Base-by-base conservation (phyloP, 2,888 invertebrate genomes). In the Sesia apiformis region DNA sequence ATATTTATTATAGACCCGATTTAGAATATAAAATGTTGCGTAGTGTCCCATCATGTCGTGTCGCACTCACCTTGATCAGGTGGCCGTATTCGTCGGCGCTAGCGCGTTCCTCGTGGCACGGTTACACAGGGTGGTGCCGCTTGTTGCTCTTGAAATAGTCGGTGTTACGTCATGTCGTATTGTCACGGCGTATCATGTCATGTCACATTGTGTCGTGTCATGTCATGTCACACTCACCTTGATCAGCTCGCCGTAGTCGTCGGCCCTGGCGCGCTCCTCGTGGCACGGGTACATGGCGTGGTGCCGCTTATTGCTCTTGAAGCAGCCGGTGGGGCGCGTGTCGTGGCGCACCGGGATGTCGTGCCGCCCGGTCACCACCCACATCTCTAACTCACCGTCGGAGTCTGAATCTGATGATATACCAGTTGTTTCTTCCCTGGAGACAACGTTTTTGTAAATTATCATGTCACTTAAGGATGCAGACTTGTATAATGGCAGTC, bases 1-100 rank as follows among this genome's bases (percentile, higher is more conserved):
- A n/a, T n/a, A n/a, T n/a, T n/a, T n/a, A n/a, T n/a, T n/a, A n/a
- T n/a, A n/a, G n/a, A n/a, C n/a, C n/a, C n/a, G n/a, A n/a, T n/a
- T n/a, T n/a, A n/a, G n/a, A n/a, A n/a, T n/a, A n/a, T n/a, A n/a
- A n/a, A n/a, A n/a, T n/a, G n/a, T n/a, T n/a, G n/a, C n/a, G n/a
- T n/a, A n/a, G n/a, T n/a, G n/a, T n/a, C n/a, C n/a, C n/a, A n/a
- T 57, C 67, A 89, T n/a, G n/a, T n/a, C n/a, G n/a, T n/a, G n/a
- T n/a, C n/a, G n/a, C n/a, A n/a, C n/a, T n/a, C n/a, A 89, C 92
- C 91, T 91, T 92, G 55, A 99, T 95, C 49, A 97, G 93, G 84
- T 99, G 98, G 0, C 99, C 99, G 74, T 99, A 99, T 76, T 99
- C 99, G 69, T 99, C 99, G 70, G 93, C 93, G 76, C 97, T 93